A percentile compares a stretch with the other conserved stretches of the same genome.
Evolutionary conservation across 2,888 invertebrate species (phyloP).

Genomic region (Bellardia pandia): DNA sequence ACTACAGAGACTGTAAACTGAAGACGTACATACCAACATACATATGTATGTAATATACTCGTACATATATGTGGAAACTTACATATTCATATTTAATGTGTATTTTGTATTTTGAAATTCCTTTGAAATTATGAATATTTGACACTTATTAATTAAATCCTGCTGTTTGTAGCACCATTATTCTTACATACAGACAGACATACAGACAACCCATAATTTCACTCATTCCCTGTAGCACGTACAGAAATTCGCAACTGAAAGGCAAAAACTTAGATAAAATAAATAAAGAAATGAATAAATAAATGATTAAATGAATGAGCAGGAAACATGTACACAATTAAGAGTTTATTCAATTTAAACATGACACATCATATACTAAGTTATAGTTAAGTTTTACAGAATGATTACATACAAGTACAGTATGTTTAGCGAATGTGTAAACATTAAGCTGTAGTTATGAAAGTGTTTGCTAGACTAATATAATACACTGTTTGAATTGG

Average conservation of each 20-base stretch:
- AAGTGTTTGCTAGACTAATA: too few relatives aligned
- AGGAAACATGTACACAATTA: constrained; percentile 56
- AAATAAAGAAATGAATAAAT: constrained; percentile 20
- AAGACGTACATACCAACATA: neutral
- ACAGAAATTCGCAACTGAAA: constrained; percentile 2
- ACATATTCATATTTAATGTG: too few relatives aligned
- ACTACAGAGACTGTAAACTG: neutral
- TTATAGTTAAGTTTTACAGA: constrained; percentile 6
- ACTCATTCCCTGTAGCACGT: neutral
- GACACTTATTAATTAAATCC: constrained; percentile 64
- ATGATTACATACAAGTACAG: neutral
- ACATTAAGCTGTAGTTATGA: too few relatives aligned
- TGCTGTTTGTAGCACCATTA: constrained; percentile 46
- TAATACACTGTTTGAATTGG: too few relatives aligned
- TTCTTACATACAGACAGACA: neutral
- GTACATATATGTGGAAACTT: too few relatives aligned
- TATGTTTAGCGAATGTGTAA: too few relatives aligned
- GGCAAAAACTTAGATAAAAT: constrained; percentile 30
- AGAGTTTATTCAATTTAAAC: constrained; percentile 56
- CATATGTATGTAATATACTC: too few relatives aligned
- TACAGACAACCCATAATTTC: neutral
- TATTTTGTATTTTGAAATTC: constrained; percentile 21
- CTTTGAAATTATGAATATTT: constrained; percentile 60
- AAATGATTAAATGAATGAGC: constrained; percentile 21
- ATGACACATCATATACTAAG: constrained; percentile 38